Base-by-base conservation (phyloP, 2,888 invertebrate genomes). In the Polydrusus pterygomalis region DNA sequence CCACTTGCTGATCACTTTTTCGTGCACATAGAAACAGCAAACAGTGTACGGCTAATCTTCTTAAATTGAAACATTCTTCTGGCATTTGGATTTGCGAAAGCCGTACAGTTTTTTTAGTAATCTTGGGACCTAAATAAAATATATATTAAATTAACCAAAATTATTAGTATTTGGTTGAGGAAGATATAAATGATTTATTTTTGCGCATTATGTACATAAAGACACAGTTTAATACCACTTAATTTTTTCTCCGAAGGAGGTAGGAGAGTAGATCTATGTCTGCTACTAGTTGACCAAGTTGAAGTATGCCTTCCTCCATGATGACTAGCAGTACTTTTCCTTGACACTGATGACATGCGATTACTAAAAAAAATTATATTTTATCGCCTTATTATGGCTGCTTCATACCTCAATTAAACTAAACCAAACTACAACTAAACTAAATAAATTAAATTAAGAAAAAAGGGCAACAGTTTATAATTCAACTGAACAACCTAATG, bases 21-120 rank as follows among this genome's bases (percentile, higher is more conserved):
- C 96, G 89, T 0, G 90, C 90, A 71, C 89, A 87, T 25, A 96
- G 88, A 86, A 94, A 95, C 65, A 93, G 83, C 85, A 93, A 90
- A 74, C 91, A 90, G 85, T 93, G 91, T 70, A 92, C 91, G 47
- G 93, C 91, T 18, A 92, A 88, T 54, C 83, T 84, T 78, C 92
- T 87, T 85, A 90, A 86, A 78, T 88, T 88, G 45, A 87, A 87
- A 38, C 82, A 81, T 17, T 84, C 82, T 45, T 84, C 83, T 9
- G 90, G 90, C 85, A 89, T 84, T 54, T 86, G 77, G 74, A 89
- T 88, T 10, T 84, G 74, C 0, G 90, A 89, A 78, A 88, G 87
- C 82, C 88, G 88, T 49, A 83, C 79, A 80, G 77, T 74, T 86
- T 74, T 83, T 18, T 70, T 54, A 17, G 70, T 70, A n/a, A 58